phyloP scores from a whole-genome alignment of 2,888 invertebrate species.

The Euphydryas editha region DNA sequence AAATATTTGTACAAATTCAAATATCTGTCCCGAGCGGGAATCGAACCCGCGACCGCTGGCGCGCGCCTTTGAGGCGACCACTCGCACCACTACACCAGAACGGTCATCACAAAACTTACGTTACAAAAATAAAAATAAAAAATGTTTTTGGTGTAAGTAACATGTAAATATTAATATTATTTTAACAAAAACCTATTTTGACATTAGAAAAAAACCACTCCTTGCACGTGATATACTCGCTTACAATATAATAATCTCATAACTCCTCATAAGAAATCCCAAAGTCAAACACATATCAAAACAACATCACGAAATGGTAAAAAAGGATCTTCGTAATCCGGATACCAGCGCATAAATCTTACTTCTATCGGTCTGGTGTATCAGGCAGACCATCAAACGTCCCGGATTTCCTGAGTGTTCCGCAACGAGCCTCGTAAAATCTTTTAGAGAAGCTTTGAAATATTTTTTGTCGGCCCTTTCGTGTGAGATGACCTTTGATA shows the following conservation, averaged over 20 bases:
- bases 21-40: too few relatives aligned
- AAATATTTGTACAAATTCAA: too few relatives aligned
- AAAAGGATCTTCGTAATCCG: conserved; percentile 14
- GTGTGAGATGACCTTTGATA: conserved; percentile 11
- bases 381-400: conserved; percentile 10
- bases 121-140: too few relatives aligned
- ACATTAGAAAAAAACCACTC: too few relatives aligned
- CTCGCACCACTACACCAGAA: too few relatives aligned
- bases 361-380: conserved; percentile 10
- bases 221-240: background rate
- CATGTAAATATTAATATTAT: too few relatives aligned
- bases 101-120: too few relatives aligned
- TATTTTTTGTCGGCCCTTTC: conserved; percentile 9
- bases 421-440: conserved; percentile 24
- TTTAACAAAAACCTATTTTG: too few relatives aligned
- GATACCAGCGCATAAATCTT: conserved; percentile 24
- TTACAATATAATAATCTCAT: background rate
- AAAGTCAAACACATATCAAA: too few relatives aligned
- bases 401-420: conserved; percentile 25
- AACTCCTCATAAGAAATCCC: background rate
- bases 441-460: conserved; percentile 11
- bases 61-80: too few relatives aligned
- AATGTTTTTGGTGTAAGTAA: too few relatives aligned
- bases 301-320: conserved; percentile 10
- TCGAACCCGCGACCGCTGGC: too few relatives aligned